Conservation (phyloP, 2,113 vertebrate genomes). For the Galemys pyrenaicus region DNA sequence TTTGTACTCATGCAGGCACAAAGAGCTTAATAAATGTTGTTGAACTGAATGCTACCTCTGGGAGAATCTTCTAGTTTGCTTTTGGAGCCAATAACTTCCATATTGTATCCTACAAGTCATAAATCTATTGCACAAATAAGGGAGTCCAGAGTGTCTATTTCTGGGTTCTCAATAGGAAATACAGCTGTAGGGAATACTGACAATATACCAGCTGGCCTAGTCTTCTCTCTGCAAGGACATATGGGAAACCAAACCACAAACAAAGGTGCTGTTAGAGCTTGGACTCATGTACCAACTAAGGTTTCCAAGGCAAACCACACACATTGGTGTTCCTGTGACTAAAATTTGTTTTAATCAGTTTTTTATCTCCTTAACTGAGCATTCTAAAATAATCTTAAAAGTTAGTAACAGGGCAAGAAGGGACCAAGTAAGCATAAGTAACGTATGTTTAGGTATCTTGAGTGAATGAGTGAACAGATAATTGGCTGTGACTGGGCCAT, state of each 20-base stretch:
- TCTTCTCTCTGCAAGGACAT: neutral
- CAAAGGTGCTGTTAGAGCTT: neutral
- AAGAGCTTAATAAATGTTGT: slow-evolving; percentile 25
- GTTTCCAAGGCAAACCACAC: neutral
- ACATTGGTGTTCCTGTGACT: neutral
- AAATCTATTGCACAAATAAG: neutral
- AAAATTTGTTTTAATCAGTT: neutral
- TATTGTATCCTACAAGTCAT: neutral
- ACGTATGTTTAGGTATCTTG: neutral
- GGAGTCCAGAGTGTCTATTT: slow-evolving; percentile 8
- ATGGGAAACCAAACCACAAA: slow-evolving; percentile 6
- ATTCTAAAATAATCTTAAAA: slow-evolving; percentile 39
- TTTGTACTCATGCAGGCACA: neutral
- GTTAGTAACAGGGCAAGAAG: neutral
- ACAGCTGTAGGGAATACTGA: neutral
- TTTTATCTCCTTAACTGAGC: neutral
- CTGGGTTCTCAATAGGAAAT: neutral
- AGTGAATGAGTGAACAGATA: neutral
- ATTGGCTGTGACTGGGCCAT: neutral
- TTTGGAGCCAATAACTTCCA: slow-evolving; percentile 20
- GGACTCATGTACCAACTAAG: slow-evolving; percentile 8
- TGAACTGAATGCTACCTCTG: neutral
- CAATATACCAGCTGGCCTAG: neutral
- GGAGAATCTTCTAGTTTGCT: slow-evolving; percentile 2
- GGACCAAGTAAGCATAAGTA: neutral